A percentile compares a stretch with the other conserved stretches of the same genome.
These are phyloP conservation scores for Minunthozetes semirufus DNA, from an alignment of 2,888 invertebrate genomes.

Conservation along the genomic window DNA sequence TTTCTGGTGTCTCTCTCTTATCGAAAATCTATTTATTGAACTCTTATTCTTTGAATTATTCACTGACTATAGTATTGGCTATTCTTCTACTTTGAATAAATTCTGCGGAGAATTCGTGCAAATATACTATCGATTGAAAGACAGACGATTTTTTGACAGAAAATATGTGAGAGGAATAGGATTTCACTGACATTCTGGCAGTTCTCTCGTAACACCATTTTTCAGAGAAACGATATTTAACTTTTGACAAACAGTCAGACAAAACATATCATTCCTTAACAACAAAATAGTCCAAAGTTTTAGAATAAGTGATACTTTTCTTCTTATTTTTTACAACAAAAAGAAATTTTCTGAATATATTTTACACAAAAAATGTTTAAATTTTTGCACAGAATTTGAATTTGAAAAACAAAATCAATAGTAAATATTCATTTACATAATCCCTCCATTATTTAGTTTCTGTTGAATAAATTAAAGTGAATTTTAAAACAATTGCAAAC, in stretches of 20 bases:
- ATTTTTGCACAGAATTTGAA: too few relatives aligned
- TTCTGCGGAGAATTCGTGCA: not conserved
- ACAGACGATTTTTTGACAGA: not conserved
- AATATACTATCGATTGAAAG: not conserved
- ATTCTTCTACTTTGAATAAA: not conserved
- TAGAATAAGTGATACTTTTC: not conserved
- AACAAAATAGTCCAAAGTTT: not conserved
- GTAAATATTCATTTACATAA: too few relatives aligned
- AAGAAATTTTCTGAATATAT: too few relatives aligned
- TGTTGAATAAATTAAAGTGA: too few relatives aligned
- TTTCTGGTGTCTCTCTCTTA: not conserved
- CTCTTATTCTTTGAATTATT: not conserved
- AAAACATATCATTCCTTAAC: not conserved
- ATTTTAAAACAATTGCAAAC: too few relatives aligned
- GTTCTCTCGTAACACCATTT: not conserved
- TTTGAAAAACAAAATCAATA: too few relatives aligned
- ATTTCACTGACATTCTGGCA: not conserved
- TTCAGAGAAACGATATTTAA: not conserved
- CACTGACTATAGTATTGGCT: not conserved
- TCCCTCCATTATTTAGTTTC: too few relatives aligned
- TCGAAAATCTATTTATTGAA: not conserved
- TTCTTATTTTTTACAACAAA: too few relatives aligned
- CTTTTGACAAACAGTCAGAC: not conserved
- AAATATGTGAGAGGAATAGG: not conserved
- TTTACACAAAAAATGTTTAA: too few relatives aligned